Conservation (phyloP, 2,113 vertebrate genomes). For the Microtus pennsylvanicus region DNA sequence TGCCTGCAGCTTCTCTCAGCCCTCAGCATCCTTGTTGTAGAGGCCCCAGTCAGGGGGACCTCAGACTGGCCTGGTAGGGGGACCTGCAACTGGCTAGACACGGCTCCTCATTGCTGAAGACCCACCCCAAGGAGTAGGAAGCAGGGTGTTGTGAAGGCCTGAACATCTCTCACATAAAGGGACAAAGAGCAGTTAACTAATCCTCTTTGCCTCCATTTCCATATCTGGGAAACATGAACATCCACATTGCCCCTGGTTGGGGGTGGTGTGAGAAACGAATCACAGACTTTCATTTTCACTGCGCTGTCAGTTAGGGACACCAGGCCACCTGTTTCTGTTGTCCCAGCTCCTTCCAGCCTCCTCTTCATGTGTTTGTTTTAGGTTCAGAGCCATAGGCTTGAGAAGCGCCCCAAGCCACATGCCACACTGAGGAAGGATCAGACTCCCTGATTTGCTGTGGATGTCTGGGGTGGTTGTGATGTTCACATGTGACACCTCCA, state of each 20-base stretch:
- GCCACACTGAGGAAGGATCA: neutral
- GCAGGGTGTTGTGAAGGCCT: neutral
- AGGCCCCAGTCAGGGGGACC: neutral
- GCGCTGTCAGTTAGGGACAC: rapidly evolving
- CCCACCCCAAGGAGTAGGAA: no score
- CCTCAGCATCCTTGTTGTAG: neutral
- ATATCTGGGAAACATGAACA: rapidly evolving
- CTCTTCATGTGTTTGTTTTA: neutral
- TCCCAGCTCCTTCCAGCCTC: rapidly evolving
- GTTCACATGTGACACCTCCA: no score
- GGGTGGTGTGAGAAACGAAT: rapidly evolving
- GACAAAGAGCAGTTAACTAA: neutral
- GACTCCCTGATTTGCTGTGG: neutral
- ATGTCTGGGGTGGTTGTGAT: rapidly evolving
- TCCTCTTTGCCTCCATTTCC: neutral
- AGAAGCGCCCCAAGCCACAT: neutral
- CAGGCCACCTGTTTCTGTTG: rapidly evolving
- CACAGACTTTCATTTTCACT: neutral
- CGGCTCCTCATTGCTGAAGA: neutral
- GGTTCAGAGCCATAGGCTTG: neutral
- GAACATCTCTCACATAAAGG: neutral
- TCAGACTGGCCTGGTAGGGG: rapidly evolving
- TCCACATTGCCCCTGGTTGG: neutral
- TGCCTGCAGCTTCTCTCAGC: rapidly evolving
- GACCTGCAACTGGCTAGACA: neutral